Percentiles rank a stretch among this genome's conserved stretches.
These are phyloP conservation scores for Yponomeuta sedellus DNA, from an alignment of 2,888 invertebrate species.

Conservation along the genomic window DNA sequence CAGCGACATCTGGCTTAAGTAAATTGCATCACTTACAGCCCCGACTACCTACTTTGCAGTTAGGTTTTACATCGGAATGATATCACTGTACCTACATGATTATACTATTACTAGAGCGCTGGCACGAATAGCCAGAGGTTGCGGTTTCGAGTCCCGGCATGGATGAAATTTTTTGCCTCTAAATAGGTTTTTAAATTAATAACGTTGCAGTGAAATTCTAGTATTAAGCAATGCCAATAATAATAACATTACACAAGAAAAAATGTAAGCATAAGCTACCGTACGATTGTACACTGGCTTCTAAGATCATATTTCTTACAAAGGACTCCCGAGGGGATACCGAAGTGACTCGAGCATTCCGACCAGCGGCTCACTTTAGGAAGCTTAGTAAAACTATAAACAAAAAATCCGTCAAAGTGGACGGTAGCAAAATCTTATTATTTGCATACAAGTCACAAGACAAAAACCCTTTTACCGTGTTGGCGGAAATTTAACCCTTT, in stretches of 20 bases:
- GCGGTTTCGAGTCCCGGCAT: too few relatives aligned
- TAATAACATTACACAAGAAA: not conserved
- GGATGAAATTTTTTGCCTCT: too few relatives aligned
- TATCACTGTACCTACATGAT: too few relatives aligned
- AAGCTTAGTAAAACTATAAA: slow-evolving; percentile 23
- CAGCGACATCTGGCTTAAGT: too few relatives aligned
- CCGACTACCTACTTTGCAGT: too few relatives aligned
- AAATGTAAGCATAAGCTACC: not conserved
- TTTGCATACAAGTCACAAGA: slow-evolving; percentile 66
- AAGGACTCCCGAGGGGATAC: slow-evolving; percentile 41
- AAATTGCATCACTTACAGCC: too few relatives aligned
- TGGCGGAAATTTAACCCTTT: slow-evolving; percentile 54
- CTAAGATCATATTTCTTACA: slow-evolving; percentile 28
- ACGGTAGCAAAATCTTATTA: slow-evolving; percentile 72
- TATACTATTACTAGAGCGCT: too few relatives aligned
- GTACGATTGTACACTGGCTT: not conserved
- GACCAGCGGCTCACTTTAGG: slow-evolving; percentile 33
- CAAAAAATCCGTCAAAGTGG: slow-evolving; percentile 48
- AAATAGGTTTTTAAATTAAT: too few relatives aligned
- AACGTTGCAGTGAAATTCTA: too few relatives aligned
- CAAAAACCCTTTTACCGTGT: slow-evolving; percentile 46
- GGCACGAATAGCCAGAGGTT: too few relatives aligned
- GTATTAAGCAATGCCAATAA: not conserved
- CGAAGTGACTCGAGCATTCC: slow-evolving; percentile 30
- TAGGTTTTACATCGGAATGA: too few relatives aligned